These are phyloP conservation scores for Caenorhabditis zanzibari DNA, from an alignment of 2,888 invertebrate genomes.

Conservation along the genomic window DNA sequence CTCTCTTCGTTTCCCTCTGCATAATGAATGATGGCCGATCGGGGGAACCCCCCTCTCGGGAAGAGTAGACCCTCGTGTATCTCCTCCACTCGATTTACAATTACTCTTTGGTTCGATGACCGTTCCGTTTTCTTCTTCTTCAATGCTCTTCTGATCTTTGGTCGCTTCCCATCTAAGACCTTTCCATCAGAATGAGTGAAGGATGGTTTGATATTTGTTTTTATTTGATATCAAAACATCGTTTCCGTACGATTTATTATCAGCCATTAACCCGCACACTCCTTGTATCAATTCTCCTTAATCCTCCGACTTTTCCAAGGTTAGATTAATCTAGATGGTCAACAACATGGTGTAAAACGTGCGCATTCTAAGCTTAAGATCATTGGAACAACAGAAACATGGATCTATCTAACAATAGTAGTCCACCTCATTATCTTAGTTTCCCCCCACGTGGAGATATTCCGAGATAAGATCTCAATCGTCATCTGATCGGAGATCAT, in stretches of 20 bases:
- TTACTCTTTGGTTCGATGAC: constrained; percentile 45
- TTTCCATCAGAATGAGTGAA: neutral
- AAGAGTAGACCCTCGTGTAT: constrained; percentile 14
- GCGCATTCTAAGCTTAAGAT: constrained; percentile 18
- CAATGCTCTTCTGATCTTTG: constrained; percentile 53
- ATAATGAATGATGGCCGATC: constrained; percentile 58
- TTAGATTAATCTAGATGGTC: constrained; percentile 31
- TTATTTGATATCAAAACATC: constrained; percentile 30
- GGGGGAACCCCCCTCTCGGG: constrained; percentile 47
- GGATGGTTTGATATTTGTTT: constrained; percentile 15
- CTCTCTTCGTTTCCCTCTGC: constrained; percentile 27
- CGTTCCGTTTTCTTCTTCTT: constrained; percentile 19
- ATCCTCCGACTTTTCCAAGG: constrained; percentile 23
- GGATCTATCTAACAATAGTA: no score
- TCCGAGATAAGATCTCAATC: constrained; percentile 29
- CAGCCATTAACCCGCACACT: constrained; percentile 21
- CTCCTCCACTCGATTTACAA: constrained; percentile 49
- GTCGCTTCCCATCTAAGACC: constrained; percentile 15
- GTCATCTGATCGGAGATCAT: constrained; percentile 39
- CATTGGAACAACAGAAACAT: constrained; percentile 21
- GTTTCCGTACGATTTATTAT: constrained; percentile 32
- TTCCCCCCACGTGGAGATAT: constrained; percentile 34
- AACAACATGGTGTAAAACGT: constrained; percentile 12
- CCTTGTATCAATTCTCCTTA: constrained; percentile 13
- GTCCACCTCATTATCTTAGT: neutral